phyloP scores from a whole-genome alignment of 2,888 invertebrate genomes.

The Myathropa florea region DNA sequence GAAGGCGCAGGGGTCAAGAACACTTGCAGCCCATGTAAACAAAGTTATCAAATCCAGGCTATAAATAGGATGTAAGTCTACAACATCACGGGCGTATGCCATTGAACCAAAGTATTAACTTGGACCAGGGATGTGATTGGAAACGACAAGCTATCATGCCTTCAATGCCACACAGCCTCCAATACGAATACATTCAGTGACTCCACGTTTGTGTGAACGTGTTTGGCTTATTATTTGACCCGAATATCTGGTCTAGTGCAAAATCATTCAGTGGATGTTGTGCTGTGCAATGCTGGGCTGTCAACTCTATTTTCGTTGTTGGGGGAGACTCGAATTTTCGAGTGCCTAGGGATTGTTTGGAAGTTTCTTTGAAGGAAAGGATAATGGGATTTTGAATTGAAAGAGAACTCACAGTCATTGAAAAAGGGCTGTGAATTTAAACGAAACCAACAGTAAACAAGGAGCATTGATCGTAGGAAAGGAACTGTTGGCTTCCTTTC shows the following conservation, averaged over 20 bases:
- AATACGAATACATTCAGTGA: not conserved
- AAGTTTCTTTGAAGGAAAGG: not conserved
- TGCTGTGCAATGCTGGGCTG: not conserved
- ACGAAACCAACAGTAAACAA: not conserved
- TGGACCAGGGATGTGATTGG: not conserved
- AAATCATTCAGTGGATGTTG: not conserved
- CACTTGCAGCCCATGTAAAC: slow-evolving; percentile 7
- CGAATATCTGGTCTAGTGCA: not conserved
- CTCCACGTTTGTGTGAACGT: not conserved
- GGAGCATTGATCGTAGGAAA: too few relatives aligned
- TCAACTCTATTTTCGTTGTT: not conserved
- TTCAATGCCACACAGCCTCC: not conserved
- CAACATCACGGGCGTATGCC: not conserved
- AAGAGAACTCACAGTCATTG: not conserved
- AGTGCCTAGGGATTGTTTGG: not conserved
- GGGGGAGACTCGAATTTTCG: not conserved
- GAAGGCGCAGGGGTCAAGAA: slow-evolving; percentile 5
- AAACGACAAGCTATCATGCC: not conserved
- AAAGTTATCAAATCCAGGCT: not conserved
- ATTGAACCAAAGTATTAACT: not conserved
- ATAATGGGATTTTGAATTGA: not conserved
- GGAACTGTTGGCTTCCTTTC: too few relatives aligned
- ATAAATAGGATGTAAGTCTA: not conserved
- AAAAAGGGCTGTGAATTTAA: not conserved
- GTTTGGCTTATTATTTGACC: not conserved